These are phyloP conservation scores for Ursus arctos DNA, from an alignment of 2,113 vertebrate species.

Conservation along the genomic window DNA sequence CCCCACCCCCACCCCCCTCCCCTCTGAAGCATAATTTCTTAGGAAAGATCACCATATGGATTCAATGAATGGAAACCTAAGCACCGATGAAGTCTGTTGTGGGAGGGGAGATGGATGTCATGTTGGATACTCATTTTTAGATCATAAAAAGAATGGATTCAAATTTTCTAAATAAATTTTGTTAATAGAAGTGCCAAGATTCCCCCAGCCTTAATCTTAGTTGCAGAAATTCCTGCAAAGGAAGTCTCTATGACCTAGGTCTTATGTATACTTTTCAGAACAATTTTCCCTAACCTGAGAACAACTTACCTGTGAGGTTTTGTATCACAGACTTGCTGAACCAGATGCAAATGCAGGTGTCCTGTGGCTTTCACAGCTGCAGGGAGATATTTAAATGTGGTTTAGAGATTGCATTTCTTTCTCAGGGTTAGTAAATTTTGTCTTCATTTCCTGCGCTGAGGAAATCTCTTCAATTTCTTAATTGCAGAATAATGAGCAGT, in stretches of 20 bases:
- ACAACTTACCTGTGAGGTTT: constrained; percentile 78
- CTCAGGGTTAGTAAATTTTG: constrained; percentile 68
- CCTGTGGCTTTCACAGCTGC: constrained; percentile 84
- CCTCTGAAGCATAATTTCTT: neutral
- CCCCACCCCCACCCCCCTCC: too few species aligned
- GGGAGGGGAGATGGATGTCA: neutral
- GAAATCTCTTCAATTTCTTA: constrained; percentile 69
- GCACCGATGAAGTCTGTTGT: too few species aligned
- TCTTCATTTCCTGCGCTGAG: constrained; percentile 72
- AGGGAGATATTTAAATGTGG: constrained; percentile 78
- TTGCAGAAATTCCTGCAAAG: constrained; percentile 24
- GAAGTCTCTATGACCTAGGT: neutral
- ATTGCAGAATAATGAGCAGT: constrained; percentile 73
- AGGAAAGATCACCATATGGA: too few species aligned
- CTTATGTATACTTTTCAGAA: constrained; percentile 33
- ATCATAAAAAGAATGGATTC: neutral
- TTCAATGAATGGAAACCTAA: neutral
- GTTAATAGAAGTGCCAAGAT: constrained; percentile 27
- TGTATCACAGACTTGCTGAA: constrained; percentile 75
- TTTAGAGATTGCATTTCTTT: constrained; percentile 80
- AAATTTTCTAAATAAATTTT: neutral
- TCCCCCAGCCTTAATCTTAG: neutral
- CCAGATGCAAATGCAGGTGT: constrained; percentile 84
- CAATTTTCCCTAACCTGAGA: constrained; percentile 27
- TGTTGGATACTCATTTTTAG: neutral